Percentiles rank a stretch among this genome's conserved stretches.
These are phyloP conservation scores for Chunga burmeisteri DNA, from an alignment of 2,113 vertebrate genomes.

Conservation along the genomic window DNA sequence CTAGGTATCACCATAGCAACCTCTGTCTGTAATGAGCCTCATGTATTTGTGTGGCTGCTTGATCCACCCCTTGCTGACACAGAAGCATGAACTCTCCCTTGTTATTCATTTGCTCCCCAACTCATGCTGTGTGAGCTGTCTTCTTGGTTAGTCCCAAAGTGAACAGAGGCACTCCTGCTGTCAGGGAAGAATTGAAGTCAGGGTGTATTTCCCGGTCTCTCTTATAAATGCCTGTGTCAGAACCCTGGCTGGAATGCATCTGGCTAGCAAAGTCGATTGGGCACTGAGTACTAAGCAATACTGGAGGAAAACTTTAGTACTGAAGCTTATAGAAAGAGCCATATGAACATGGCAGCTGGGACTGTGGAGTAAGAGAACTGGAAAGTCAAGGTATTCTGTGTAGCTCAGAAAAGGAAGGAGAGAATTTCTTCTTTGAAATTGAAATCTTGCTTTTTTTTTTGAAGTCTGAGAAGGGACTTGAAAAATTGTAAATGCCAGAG, in stretches of 20 bases:
- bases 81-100: neutral
- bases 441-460: neutral
- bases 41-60: neutral
- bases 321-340: neutral
- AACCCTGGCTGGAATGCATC: neutral
- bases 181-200: neutral
- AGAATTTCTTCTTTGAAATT: neutral
- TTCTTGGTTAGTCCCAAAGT: neutral
- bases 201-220: neutral
- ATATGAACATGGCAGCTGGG: neutral
- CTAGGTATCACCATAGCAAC: conserved; percentile 49
- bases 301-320: neutral
- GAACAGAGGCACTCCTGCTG: neutral
- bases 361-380: neutral
- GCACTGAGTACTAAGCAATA: neutral
- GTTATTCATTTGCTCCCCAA: neutral
- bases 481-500: neutral
- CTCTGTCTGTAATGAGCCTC: neutral
- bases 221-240: neutral
- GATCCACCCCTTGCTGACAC: conserved; percentile 31
- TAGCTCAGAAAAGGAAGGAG: neutral
- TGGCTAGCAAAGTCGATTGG: neutral
- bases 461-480: neutral
- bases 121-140: neutral
- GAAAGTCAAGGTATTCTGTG: neutral